These are phyloP conservation scores for Erythrolamprus reginae DNA, from an alignment of 2,113 vertebrate genomes.

Conservation along the genomic window DNA sequence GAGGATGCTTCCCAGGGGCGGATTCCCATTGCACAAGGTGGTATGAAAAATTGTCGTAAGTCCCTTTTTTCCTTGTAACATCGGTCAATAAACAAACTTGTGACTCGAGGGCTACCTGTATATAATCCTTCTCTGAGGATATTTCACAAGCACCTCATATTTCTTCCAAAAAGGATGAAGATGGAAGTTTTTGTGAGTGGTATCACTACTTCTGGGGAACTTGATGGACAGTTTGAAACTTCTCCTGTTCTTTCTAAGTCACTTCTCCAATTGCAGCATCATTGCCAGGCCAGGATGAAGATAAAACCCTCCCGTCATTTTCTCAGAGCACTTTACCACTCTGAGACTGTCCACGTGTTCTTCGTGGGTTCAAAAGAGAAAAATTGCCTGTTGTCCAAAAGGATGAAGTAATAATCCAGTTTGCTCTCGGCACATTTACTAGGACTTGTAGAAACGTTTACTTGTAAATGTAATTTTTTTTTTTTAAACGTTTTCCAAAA, in stretches of 20 bases:
- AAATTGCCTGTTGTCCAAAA: background rate
- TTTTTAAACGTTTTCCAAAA: background rate
- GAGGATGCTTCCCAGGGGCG: background rate
- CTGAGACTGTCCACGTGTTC: too few relatives aligned
- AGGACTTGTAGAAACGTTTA: background rate
- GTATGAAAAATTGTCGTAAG: background rate
- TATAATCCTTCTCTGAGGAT: background rate
- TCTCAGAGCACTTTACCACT: background rate
- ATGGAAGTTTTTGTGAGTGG: background rate
- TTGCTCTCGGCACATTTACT: background rate
- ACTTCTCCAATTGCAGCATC: background rate
- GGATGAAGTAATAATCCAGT: background rate
- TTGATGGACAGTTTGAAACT: background rate
- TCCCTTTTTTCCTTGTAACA: background rate
- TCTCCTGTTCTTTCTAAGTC: background rate
- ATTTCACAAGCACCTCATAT: background rate
- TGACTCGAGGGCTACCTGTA: background rate
- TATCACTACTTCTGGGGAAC: background rate
- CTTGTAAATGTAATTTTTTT: background rate
- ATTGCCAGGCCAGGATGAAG: conserved; percentile 6
- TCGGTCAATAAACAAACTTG: background rate
- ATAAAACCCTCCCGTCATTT: background rate
- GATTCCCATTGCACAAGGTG: too few relatives aligned
- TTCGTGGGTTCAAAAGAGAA: too few relatives aligned
- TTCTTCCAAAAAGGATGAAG: background rate